Base-by-base conservation (phyloP, 2,888 invertebrate genomes). In the Alloscopus bannaensis region DNA sequence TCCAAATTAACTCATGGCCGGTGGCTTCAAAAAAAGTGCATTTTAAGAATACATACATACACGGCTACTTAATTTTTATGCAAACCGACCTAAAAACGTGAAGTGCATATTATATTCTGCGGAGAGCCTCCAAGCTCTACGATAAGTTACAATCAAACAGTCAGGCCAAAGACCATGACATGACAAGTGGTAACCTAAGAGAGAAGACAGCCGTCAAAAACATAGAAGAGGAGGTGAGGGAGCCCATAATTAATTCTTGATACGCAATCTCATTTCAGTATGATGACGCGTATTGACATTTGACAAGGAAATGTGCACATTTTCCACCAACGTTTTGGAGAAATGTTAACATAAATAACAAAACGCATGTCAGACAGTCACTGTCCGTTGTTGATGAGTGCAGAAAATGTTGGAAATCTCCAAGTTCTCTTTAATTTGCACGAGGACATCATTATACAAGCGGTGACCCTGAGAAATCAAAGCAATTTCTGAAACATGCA, bases 161-260 rank as follows among this genome's bases (percentile, higher is more conserved):
- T n/a, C n/a, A n/a, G n/a, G n/a, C n/a, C n/a, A n/a, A n/a, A n/a
- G n/a, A n/a, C n/a, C 6, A 18, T 18, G 50, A 50, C 50, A 50
- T 50, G 50, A 50, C 50, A 50, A 20, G 50, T 20, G 22, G n/a
- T n/a, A n/a, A n/a, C n/a, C n/a, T n/a, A n/a, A n/a, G n/a, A n/a
- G 20, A 50, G 50, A 18, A 50, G 8, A 42, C 6, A 64, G 16
- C 11, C 20, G 40, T 6, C 36, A 29, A 36, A 16, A 24, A 64
- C 62, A 64, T 64, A 45, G 42, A 64, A 64, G 28, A 42, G 62
- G 62, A 64, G 62, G 62, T 64, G 42, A 24, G 62, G 40, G 22
- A 8, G 18, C 18, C 8, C 22, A 36, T 64, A 64, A 64, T 64
- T 64, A 64, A 64, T 42, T n/a, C 18, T n/a, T 4, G 47, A 47